Evolutionary conservation across 2,113 vertebrate species (phyloP).

Genomic region (Gymnobelideus leadbeateri): DNA sequence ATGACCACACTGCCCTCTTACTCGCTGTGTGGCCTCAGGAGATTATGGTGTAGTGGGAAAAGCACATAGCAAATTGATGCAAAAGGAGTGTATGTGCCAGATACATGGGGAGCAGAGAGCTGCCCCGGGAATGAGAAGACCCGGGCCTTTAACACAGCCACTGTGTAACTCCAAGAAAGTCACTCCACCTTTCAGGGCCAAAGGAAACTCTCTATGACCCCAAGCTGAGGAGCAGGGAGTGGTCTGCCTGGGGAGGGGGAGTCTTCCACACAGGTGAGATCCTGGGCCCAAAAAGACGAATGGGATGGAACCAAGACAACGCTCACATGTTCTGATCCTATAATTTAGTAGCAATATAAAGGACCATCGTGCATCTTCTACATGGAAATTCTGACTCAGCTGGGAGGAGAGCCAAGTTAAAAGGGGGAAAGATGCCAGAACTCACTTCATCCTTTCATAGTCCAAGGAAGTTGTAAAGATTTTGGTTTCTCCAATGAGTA

Average conservation of each 20-base stretch:
- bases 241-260: background rate
- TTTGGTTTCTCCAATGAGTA: slow-evolving; percentile 96
- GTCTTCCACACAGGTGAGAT: background rate
- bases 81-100: background rate
- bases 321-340: background rate
- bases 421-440: background rate
- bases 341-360: background rate
- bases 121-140: background rate
- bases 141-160: background rate
- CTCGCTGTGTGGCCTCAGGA: background rate
- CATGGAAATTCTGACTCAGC: slow-evolving; percentile 13
- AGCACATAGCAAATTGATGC: background rate
- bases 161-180: background rate
- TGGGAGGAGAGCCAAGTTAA: background rate
- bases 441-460: slow-evolving; percentile 98
- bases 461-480: slow-evolving; percentile 96
- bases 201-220: background rate
- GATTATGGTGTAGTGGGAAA: background rate
- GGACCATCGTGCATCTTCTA: background rate
- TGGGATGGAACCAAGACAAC: background rate
- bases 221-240: background rate
- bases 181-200: background rate
- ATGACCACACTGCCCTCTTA: background rate
- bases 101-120: background rate
- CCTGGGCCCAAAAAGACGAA: background rate